Percentiles rank a stretch among this genome's conserved stretches.
These are phyloP conservation scores for Porites cylindrica DNA, from an alignment of 92 coral and sea anemone species.

Conservation along the genomic window DNA sequence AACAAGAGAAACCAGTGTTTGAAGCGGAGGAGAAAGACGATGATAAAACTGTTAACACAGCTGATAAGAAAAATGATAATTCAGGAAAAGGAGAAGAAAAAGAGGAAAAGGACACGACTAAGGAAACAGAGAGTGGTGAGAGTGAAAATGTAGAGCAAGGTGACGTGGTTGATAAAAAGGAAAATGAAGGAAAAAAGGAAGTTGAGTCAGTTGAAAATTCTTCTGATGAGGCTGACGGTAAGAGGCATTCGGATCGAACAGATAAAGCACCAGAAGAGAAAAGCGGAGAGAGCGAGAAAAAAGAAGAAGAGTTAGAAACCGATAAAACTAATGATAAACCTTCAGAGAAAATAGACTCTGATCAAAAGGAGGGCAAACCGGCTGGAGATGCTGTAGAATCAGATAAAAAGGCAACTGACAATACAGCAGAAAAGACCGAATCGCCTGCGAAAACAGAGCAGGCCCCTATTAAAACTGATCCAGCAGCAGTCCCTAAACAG, in stretches of 20 bases:
- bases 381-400: background rate
- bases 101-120: background rate
- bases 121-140: background rate
- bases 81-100: background rate
- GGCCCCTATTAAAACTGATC: slow-evolving; percentile 30
- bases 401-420: slow-evolving; percentile 21
- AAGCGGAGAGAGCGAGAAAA: slow-evolving; percentile 18
- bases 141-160: slow-evolving; percentile 4
- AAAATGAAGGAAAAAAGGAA: slow-evolving; percentile 10
- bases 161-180: slow-evolving; percentile 9
- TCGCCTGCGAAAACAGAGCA: slow-evolving; percentile 36
- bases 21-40: slow-evolving; percentile 22
- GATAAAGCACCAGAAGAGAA: background rate
- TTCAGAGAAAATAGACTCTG: slow-evolving; percentile 27
- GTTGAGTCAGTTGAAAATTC: slow-evolving; percentile 19
- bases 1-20: background rate
- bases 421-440: slow-evolving; percentile 54
- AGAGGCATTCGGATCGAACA: background rate
- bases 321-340: slow-evolving; percentile 5
- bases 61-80: slow-evolving; percentile 24
- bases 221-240: slow-evolving; percentile 3
- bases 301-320: slow-evolving; percentile 14
- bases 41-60: slow-evolving; percentile 21
- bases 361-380: slow-evolving; percentile 23
- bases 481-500: slow-evolving; percentile 12